Percentiles rank a stretch among this genome's conserved stretches.
phyloP scores from a whole-genome alignment of 1,140 invertebrate species.

The Nylanderia fulva region DNA sequence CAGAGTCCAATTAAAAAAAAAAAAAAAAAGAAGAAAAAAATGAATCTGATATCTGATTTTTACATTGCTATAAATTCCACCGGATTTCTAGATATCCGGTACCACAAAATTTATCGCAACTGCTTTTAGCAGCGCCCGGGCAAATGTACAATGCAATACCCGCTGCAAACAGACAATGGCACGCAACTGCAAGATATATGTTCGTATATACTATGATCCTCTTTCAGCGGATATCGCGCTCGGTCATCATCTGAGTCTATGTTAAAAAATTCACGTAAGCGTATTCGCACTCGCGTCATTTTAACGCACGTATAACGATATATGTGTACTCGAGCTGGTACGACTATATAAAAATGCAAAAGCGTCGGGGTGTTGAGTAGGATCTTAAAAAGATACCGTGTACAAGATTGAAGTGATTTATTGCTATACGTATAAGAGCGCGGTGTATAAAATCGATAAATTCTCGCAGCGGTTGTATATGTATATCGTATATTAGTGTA shows the following conservation, averaged over 20 bases:
- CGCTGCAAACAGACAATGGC: conserved; percentile 25
- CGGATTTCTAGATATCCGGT: conserved; percentile 25
- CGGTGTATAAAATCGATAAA: not conserved
- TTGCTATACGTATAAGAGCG: not conserved
- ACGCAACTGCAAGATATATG: conserved; percentile 28
- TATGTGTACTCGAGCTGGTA: not conserved
- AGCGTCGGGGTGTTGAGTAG: not conserved
- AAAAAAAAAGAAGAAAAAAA: too few relatives aligned
- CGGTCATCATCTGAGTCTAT: not conserved
- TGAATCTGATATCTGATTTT: conserved; percentile 53
- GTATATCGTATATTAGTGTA: conserved; percentile 9
- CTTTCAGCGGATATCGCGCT: conserved; percentile 12
- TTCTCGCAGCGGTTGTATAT: conserved; percentile 5
- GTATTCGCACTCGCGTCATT: not conserved
- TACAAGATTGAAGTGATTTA: conserved; percentile 22
- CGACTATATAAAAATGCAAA: not conserved
- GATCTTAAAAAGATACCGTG: not conserved
- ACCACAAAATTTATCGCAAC: conserved; percentile 36
- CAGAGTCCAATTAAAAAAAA: conserved; percentile 39
- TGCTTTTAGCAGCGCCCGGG: conserved; percentile 41
- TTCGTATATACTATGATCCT: not conserved
- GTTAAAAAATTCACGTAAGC: conserved; percentile 12
- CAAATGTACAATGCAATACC: conserved; percentile 18
- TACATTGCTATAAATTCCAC: conserved; percentile 49
- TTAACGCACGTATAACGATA: not conserved